A percentile compares a stretch with the other conserved stretches of the same genome.
phyloP scores from a whole-genome alignment of 2,888 invertebrate genomes.

The Sinhomidia bicolor region DNA sequence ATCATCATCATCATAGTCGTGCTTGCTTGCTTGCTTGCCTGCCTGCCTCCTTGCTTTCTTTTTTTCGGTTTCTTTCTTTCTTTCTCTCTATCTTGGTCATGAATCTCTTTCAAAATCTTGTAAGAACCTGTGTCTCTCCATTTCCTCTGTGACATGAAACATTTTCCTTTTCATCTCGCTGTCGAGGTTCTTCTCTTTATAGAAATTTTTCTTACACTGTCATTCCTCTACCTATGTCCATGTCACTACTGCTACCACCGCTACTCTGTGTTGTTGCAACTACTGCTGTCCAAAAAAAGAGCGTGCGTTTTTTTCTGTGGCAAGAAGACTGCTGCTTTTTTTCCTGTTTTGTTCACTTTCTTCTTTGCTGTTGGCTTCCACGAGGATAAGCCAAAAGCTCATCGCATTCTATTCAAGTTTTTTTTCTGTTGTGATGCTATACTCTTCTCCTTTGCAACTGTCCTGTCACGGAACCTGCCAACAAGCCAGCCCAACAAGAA shows the following conservation, averaged over 20 bases:
- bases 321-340: neutral
- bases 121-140: slow-evolving; percentile 65
- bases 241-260: neutral
- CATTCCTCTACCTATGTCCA: neutral
- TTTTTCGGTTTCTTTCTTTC: slow-evolving; percentile 4
- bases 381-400: slow-evolving; percentile 60
- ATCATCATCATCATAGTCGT: slow-evolving; percentile 10
- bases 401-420: slow-evolving; percentile 54
- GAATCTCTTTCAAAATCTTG: slow-evolving; percentile 73
- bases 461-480: slow-evolving; percentile 52
- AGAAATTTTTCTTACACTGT: slow-evolving; percentile 7
- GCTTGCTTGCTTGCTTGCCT: slow-evolving; percentile 28
- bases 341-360: neutral
- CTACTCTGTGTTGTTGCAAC: neutral
- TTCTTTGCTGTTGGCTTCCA: neutral
- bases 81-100: slow-evolving; percentile 65
- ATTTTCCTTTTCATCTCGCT: slow-evolving; percentile 69
- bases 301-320: slow-evolving; percentile 2
- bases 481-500: slow-evolving; percentile 4
- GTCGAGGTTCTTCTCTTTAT: slow-evolving; percentile 42
- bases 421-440: too few species aligned
- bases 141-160: slow-evolving; percentile 69
- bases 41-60: too few species aligned
- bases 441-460: slow-evolving; percentile 11
- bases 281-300: neutral